A percentile compares a stretch with the other conserved stretches of the same genome.
phyloP scores from a whole-genome alignment of 2,797 vertebrate species.

The Pseudopleuronectes americanus region DNA sequence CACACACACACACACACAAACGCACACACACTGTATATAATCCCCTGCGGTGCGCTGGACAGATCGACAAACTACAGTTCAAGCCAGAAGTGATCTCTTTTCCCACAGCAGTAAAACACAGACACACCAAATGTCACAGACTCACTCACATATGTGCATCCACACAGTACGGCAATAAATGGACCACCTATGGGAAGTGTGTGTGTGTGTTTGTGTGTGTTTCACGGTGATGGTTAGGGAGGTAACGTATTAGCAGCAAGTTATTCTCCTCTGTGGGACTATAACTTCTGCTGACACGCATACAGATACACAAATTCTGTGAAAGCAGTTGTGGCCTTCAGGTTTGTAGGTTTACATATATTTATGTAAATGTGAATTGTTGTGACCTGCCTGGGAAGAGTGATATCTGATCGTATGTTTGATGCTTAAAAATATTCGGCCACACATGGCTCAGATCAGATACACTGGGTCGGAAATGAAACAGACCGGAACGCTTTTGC shows the following conservation, averaged over 20 bases:
- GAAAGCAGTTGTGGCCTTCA: conserved; percentile 10
- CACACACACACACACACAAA: background rate
- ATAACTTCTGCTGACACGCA: conserved; percentile 50
- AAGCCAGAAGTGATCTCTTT: conserved; percentile 29
- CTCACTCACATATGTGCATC: conserved; percentile 44
- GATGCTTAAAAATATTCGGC: background rate
- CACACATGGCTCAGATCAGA: conserved; percentile 55
- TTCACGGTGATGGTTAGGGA: conserved; percentile 25
- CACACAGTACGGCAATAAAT: conserved; percentile 36
- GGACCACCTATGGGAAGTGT: conserved; percentile 57
- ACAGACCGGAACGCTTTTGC: conserved; percentile 21
- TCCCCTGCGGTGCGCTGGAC: background rate
- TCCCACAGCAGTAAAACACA: conserved; percentile 47
- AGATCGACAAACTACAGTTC: conserved; percentile 17
- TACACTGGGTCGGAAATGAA: conserved; percentile 21
- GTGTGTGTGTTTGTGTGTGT: background rate
- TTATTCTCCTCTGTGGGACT: conserved; percentile 45
- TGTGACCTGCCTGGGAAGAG: background rate
- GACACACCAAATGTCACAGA: conserved; percentile 46
- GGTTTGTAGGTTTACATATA: background rate
- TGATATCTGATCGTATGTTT: conserved; percentile 4
- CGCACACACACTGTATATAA: background rate
- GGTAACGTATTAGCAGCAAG: conserved; percentile 35
- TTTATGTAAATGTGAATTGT: background rate
- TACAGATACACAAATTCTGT: background rate